Conservation (phyloP, 2,113 vertebrate species). For the Dryoscopus gambensis region DNA sequence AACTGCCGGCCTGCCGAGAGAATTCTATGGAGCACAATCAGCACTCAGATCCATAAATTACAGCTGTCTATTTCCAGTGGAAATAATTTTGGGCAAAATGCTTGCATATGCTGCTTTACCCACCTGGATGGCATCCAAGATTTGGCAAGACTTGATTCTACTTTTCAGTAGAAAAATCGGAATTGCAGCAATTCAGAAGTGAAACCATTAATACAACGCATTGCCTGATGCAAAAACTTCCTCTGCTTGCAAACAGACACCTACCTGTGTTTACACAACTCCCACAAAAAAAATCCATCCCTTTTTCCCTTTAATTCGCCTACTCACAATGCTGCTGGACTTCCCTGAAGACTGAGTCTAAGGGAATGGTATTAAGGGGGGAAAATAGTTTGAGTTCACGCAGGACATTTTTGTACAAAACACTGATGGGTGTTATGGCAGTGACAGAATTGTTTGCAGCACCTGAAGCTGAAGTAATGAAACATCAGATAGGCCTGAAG, state of each 20-base stretch:
- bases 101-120: not conserved
- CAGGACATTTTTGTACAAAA: not conserved
- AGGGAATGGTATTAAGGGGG: not conserved
- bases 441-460: not conserved
- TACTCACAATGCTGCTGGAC: too few species aligned
- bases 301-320: not conserved
- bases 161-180: not conserved
- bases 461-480: not conserved
- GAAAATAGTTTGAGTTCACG: not conserved
- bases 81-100: not conserved
- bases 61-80: not conserved
- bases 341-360: not conserved
- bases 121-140: not conserved
- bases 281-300: not conserved
- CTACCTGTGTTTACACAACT: not conserved
- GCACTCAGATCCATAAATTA: not conserved
- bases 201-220: not conserved
- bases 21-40: not conserved
- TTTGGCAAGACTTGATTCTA: not conserved
- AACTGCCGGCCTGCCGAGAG: not conserved
- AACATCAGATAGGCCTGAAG: not conserved
- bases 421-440: too few species aligned
- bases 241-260: not conserved
- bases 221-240: not conserved
- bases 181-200: not conserved